These are phyloP conservation scores for Caenorhabditis sp. DNA, from an alignment of 2,888 invertebrate genomes.

Conservation along the genomic window DNA sequence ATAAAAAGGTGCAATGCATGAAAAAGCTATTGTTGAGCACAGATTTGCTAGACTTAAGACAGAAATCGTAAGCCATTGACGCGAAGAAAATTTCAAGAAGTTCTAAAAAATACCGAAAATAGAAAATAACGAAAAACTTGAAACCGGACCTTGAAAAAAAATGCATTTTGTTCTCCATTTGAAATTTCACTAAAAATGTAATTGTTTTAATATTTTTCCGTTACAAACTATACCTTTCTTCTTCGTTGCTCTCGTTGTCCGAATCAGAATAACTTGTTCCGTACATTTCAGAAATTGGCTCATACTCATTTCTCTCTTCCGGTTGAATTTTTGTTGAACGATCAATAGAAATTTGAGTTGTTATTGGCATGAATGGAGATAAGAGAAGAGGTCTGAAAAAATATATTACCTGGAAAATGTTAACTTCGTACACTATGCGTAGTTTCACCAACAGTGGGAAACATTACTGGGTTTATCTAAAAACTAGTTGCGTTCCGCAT, in stretches of 20 bases:
- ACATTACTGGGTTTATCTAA: neutral
- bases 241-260: neutral
- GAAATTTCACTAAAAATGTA: conserved; percentile 26
- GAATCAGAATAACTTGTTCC: neutral
- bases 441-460: too few relatives aligned
- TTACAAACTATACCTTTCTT: neutral
- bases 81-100: conserved; percentile 9
- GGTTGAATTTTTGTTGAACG: conserved; percentile 24
- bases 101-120: neutral
- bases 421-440: too few relatives aligned
- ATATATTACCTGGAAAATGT: too few relatives aligned
- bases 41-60: conserved; percentile 82
- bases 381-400: conserved; percentile 79
- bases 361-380: conserved; percentile 81
- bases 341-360: conserved; percentile 76
- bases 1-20: conserved; percentile 83
- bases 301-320: conserved; percentile 8
- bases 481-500: neutral
- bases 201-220: neutral
- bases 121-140: neutral
- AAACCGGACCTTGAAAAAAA: conserved; percentile 28
- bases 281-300: neutral
- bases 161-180: conserved; percentile 16
- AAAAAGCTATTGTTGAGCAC: conserved; percentile 82
- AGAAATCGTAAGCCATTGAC: conserved; percentile 77